Conservation (phyloP, 2,113 vertebrate species). For the mouse (Mus musculus) region DNA sequence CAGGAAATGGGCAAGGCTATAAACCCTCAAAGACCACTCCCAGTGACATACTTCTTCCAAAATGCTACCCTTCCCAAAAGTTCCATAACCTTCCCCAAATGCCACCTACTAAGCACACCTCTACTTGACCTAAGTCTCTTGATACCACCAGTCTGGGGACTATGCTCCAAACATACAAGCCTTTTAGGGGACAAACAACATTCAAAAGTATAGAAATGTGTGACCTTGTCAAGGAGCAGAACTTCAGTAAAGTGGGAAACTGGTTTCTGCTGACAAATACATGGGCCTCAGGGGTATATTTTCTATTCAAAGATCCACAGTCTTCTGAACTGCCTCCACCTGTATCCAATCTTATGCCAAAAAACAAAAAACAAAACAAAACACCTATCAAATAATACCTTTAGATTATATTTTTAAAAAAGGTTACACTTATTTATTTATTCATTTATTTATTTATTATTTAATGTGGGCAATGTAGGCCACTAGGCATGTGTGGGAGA, state of each 20-base stretch:
- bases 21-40: neutral
- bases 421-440: neutral
- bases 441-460: neutral
- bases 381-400: neutral
- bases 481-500: neutral
- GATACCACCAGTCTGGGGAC: neutral
- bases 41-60: neutral
- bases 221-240: neutral
- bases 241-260: neutral
- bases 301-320: neutral
- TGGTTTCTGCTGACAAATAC: neutral
- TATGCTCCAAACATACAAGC: neutral
- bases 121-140: neutral
- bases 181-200: neutral
- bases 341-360: neutral
- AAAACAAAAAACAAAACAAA: too few species aligned
- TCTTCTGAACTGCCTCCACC: too few species aligned
- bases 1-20: neutral
- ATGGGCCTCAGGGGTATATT: neutral
- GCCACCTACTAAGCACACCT: neutral
- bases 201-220: neutral
- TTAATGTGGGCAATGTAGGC: neutral
- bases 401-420: neutral
- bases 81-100: neutral
- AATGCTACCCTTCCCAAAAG: neutral